phyloP scores from a whole-genome alignment of 1,140 invertebrate genomes.

The Drosophila kurseongensis region DNA sequence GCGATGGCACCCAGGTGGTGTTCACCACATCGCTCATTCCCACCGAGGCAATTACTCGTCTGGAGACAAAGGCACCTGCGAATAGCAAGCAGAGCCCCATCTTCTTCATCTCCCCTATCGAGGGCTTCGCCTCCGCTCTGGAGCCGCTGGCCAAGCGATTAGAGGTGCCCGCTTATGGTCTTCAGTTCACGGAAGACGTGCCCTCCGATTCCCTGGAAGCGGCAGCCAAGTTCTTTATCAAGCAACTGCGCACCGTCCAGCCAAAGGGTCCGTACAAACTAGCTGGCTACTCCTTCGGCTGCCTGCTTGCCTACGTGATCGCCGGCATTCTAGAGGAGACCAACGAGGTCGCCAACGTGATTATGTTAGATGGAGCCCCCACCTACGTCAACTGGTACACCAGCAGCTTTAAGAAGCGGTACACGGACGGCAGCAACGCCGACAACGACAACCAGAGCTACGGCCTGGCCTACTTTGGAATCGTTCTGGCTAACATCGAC shows the following conservation, averaged over 20 bases:
- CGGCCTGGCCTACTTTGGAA: constrained; percentile 92
- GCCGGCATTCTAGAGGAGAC: constrained; percentile 91
- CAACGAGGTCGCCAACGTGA: constrained; percentile 88
- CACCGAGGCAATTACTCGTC: constrained; percentile 87
- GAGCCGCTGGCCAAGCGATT: constrained; percentile 89
- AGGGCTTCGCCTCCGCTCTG: constrained; percentile 92
- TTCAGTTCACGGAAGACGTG: constrained; percentile 93
- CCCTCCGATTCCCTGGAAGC: constrained; percentile 90
- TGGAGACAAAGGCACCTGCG: constrained; percentile 85
- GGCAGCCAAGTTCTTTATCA: constrained; percentile 92
- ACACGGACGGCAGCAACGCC: constrained; percentile 64
- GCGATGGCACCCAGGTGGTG: constrained; percentile 85
- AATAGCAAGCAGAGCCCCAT: constrained; percentile 85
- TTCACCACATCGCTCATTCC: constrained; percentile 88
- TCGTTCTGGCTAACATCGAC: constrained; percentile 92
- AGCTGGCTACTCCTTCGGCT: constrained; percentile 97
- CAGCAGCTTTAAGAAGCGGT: constrained; percentile 87
- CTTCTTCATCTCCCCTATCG: constrained; percentile 95
- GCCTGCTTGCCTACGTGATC: constrained; percentile 97
- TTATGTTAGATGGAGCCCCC: constrained; percentile 96
- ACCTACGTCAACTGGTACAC: constrained; percentile 94
- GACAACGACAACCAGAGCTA: constrained; percentile 87
- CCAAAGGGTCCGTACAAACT: constrained; percentile 93
- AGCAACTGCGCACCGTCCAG: constrained; percentile 91
- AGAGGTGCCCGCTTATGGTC: constrained; percentile 92